Evolutionary conservation across 2,888 invertebrate species (phyloP), one percentile per base, ranked within the genome.

Genomic region (Rhingia rostrata): DNA sequence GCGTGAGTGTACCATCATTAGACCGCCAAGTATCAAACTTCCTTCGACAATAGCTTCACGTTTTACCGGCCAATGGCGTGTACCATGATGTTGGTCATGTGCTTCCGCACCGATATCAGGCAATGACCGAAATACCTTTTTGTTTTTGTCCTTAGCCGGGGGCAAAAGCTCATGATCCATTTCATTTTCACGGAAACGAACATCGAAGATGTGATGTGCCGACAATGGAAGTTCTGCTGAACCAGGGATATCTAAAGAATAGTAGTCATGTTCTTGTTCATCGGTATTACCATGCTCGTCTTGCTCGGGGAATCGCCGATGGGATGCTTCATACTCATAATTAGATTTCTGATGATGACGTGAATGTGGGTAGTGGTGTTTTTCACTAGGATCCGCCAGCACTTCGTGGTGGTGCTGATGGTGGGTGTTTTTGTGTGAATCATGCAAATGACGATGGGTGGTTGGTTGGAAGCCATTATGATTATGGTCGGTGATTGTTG

Each of bases 1-100:
- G 30, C 97, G 92, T 78, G 96, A 96, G 91, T 97, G 97, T 10
- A 97, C 96, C 97, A 97, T 97, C 96, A 97, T 97, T 58, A 97
- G 93, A 0, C 97, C 97, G 2, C 97, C 97, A 30, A 97, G 92
- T 35, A 96, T 94, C 82, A 97, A 93, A 89, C 97, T 95, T 0
- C 97, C 97, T 87, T 96, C 95, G 6, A 97, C 94, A n/a, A 95
- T 94, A 2, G 96, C 96, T 86, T 96, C 95, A 87, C 94, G 94
- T 90, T 96, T 96, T 37, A 95, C 94, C 0, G 96, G 96, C 96
- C 96, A 96, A 87, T 92, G 92, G 0, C 90, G 87, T 43, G 89
- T 43, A 75, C 75, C 79, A 43, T 85, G 78, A 72, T 86, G 82
- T 49, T 84, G 86, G 47, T 87, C 86, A 77, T 80, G 80, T 12